Evolutionary conservation across 2,797 vertebrate species (phyloP).

Genomic region (Gouania willdenowi): DNA sequence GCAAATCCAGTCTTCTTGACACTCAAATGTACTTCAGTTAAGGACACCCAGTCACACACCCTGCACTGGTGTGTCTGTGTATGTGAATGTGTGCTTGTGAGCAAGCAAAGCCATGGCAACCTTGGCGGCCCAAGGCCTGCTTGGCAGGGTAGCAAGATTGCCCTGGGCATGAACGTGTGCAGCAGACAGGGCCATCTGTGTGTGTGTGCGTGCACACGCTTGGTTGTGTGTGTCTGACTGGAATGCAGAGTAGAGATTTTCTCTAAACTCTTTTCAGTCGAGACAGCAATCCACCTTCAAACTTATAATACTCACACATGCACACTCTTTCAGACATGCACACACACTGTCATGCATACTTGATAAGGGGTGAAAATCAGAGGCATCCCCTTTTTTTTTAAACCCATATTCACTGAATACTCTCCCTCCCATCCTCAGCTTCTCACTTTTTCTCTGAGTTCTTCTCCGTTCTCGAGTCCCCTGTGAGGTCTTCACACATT

Average conservation of each 20-base stretch:
- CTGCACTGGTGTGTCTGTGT: neutral
- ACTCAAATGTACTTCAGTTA: conserved; percentile 48
- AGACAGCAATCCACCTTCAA: conserved; percentile 25
- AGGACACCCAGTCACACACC: conserved; percentile 39
- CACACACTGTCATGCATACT: conserved; percentile 30
- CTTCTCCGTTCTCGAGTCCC: conserved; percentile 32
- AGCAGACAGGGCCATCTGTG: conserved; percentile 17
- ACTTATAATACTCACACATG: conserved; percentile 26
- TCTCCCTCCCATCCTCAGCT: conserved; percentile 8
- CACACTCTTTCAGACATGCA: conserved; percentile 16
- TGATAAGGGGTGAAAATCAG: conserved; percentile 24
- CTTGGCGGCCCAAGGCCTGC: conserved; percentile 47
- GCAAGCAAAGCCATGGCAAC: conserved; percentile 54
- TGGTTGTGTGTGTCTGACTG: conserved; percentile 8
- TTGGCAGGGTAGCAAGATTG: conserved; percentile 47
- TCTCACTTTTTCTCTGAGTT: conserved; percentile 25
- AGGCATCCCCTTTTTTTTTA: conserved; percentile 31
- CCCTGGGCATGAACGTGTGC: conserved; percentile 26
- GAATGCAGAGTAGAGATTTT: conserved; percentile 39
- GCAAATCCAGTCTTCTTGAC: conserved; percentile 38
- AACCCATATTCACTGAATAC: conserved; percentile 5
- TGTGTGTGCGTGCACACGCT: neutral
- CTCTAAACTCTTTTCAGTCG: conserved; percentile 21
- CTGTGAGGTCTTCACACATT: conserved; percentile 59
- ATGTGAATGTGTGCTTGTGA: conserved; percentile 31